Conservation (phyloP, 2,888 invertebrate species). For the Dryadula phaetusa region DNA sequence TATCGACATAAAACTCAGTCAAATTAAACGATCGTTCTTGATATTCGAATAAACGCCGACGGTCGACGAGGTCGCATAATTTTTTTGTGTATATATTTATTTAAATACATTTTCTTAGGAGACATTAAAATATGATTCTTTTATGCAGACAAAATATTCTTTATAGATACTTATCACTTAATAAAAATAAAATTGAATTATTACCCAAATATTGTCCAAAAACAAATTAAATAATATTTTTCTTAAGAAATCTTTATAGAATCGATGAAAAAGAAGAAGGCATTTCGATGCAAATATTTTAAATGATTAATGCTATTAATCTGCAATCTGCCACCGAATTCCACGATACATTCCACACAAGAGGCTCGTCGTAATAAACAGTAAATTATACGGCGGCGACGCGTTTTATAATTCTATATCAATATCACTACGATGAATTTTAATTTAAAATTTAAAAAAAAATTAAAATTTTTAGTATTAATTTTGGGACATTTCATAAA, state of each 20-base stretch:
- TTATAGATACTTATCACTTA: constrained; percentile 32
- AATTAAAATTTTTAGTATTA: constrained; percentile 30
- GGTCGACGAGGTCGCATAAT: not conserved
- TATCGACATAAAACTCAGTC: not conserved
- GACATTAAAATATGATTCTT: constrained; percentile 12
- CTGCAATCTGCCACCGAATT: constrained; percentile 81
- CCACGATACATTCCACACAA: constrained; percentile 58
- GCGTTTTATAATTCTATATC: constrained; percentile 48
- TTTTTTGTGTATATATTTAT: constrained; percentile 16
- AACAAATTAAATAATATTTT: constrained; percentile 46
- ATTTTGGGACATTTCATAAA: constrained; percentile 23
- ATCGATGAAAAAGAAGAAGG: constrained; percentile 66
- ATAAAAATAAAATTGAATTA: constrained; percentile 39
- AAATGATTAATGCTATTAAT: constrained; percentile 74
- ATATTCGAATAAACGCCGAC: constrained; percentile 13
- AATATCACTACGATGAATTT: constrained; percentile 40
- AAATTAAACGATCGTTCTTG: constrained; percentile 12
- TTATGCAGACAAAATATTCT: constrained; percentile 30
- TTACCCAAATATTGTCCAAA: constrained; percentile 36
- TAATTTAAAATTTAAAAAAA: constrained; percentile 35
- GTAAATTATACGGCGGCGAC: constrained; percentile 61
- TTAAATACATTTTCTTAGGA: constrained; percentile 18
- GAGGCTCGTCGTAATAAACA: constrained; percentile 63
- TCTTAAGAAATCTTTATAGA: constrained; percentile 65
- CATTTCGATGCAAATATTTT: constrained; percentile 67